These are phyloP conservation scores for Nephrocerus scutellatus DNA, from an alignment of 2,888 invertebrate species.

Conservation along the genomic window DNA sequence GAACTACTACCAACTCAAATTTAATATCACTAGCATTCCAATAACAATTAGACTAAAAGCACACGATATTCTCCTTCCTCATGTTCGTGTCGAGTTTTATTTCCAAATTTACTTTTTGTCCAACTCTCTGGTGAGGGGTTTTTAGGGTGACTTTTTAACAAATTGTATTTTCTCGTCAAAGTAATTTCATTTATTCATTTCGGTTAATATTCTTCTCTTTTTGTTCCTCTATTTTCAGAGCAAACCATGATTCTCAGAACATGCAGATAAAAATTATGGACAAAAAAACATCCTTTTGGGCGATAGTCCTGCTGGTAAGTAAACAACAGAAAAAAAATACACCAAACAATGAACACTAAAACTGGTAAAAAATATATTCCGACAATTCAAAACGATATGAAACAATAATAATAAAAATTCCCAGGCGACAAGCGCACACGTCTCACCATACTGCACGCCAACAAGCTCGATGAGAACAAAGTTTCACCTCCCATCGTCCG, in stretches of 20 bases:
- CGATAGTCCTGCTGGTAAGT: conserved; percentile 41
- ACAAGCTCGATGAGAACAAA: conserved; percentile 1
- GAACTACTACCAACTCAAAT: too few species aligned
- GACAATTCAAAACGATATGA: conserved; percentile 17
- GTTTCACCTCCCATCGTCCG: too few species aligned
- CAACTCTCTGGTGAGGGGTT: too few species aligned
- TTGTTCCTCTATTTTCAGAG: conserved; percentile 26
- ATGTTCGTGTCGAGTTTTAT: too few species aligned
- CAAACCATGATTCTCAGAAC: conserved; percentile 43
- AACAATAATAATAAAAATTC: conserved; percentile 24
- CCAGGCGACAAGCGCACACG: conserved; percentile 8
- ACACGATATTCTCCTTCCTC: too few species aligned
- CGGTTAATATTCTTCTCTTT: conserved; percentile 13
- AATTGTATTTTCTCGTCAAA: too few species aligned
- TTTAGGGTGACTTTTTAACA: too few species aligned
- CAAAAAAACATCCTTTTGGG: conserved; percentile 33
- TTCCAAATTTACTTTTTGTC: too few species aligned
- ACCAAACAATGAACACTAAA: conserved; percentile 3
- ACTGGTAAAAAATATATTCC: conserved; percentile 6
- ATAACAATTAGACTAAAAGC: too few species aligned
- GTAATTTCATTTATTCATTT: conserved; percentile 7
- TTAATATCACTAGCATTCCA: too few species aligned
- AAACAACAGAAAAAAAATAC: conserved; percentile 8
- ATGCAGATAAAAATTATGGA: conserved; percentile 42
- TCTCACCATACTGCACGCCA: not conserved